Evolutionary conservation across 2,888 invertebrate genomes (phyloP).

Genomic region (Papilio protenor): DNA sequence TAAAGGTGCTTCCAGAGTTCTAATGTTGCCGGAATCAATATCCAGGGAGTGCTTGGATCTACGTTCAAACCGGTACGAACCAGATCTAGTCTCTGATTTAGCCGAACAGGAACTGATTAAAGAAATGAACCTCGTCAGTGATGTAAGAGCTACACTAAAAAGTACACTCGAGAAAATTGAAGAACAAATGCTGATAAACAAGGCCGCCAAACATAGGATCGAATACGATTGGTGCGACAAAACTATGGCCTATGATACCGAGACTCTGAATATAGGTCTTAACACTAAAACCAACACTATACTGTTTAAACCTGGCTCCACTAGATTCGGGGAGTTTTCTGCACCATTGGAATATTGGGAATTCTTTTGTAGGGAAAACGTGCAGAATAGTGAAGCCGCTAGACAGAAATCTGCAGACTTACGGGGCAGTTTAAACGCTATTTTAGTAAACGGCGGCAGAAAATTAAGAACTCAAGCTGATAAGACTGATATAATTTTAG

Average conservation of each 20-base stretch:
- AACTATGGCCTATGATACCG: constrained; percentile 90
- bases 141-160: constrained; percentile 86
- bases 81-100: constrained; percentile 90
- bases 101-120: constrained; percentile 91
- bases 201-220: constrained; percentile 91
- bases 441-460: constrained; percentile 89
- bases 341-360: constrained; percentile 91
- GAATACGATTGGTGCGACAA: constrained; percentile 98
- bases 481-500: constrained; percentile 90
- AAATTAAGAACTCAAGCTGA: constrained; percentile 94
- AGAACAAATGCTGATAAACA: constrained; percentile 88
- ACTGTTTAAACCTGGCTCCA: constrained; percentile 92
- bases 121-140: constrained; percentile 88
- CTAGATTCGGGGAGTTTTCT: constrained; percentile 90
- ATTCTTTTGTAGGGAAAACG: constrained; percentile 90
- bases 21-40: constrained; percentile 90
- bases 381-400: constrained; percentile 90
- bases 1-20: constrained; percentile 86
- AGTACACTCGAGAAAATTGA: constrained; percentile 87
- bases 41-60: constrained; percentile 90
- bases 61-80: constrained; percentile 87
- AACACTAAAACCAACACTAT: constrained; percentile 88
- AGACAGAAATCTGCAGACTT: constrained; percentile 90
- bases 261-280: constrained; percentile 87
- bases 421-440: constrained; percentile 88